Percentiles rank a stretch among this genome's conserved stretches.
phyloP scores from a whole-genome alignment of 2,113 vertebrate species.

The Thermophis baileyi region DNA sequence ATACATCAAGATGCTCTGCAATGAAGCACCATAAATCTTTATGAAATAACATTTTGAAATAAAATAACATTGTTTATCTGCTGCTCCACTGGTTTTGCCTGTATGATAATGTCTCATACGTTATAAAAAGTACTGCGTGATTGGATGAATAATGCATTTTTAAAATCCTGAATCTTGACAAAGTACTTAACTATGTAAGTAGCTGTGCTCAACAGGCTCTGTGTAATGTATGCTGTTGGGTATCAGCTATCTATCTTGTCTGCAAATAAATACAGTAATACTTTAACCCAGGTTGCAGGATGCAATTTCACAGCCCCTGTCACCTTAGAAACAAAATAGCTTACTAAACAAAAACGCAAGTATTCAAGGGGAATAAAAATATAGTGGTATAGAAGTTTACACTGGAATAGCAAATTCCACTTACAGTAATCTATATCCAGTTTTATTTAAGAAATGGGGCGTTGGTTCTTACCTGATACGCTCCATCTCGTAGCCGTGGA shows the following conservation, averaged over 20 bases:
- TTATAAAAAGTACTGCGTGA: constrained; percentile 7
- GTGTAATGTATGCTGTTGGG: background rate
- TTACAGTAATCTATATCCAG: background rate
- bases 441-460: background rate
- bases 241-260: background rate
- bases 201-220: background rate
- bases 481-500: too few relatives aligned
- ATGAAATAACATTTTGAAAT: background rate
- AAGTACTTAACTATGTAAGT: background rate
- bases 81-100: background rate
- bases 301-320: background rate
- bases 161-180: constrained; percentile 4
- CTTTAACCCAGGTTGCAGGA: constrained; percentile 2
- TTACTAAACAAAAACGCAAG: background rate
- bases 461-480: too few relatives aligned
- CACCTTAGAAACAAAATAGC: background rate
- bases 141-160: constrained; percentile 27
- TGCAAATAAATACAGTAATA: constrained; percentile 14
- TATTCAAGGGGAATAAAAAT: background rate
- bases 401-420: background rate
- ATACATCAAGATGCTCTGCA: background rate
- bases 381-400: background rate
- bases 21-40: constrained; percentile 21
- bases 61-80: background rate
- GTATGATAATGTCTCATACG: constrained; percentile 1